Evolutionary conservation across 2,797 vertebrate species (phyloP), one percentile per base, ranked within the genome.

Genomic region (Enteromius paludinosus): DNA sequence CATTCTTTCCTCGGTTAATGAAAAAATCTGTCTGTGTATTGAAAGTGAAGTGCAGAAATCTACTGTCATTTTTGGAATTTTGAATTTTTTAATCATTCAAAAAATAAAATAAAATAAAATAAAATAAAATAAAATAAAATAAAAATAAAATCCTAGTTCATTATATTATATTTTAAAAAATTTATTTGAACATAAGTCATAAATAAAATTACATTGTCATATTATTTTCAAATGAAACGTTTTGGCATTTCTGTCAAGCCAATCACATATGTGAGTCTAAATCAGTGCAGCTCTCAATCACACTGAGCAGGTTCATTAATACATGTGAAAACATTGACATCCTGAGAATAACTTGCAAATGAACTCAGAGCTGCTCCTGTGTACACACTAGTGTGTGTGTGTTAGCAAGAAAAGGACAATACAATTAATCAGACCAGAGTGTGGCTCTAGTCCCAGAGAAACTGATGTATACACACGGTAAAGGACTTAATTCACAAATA

Each of bases 401-500:
- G 43, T 78, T 83, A 35, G 30, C 12, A 28, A 25, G 23, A 83
- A 70, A 84, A 78, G n/a, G 68, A 68, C 82, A 82, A 85, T 54
- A 82, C 86, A 70, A 94, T 95, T 93, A 93, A 93, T 95, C 90
- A 93, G 84, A 82, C 66, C 83, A 87, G 87, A 84, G 84, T 64
- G 86, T 49, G 80, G 77, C 81, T 56, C 83, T 88, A 70, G 74
- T 79, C 76, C 79, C 81, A 81, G 82, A 90, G 88, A 94, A 94
- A 93, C 90, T 83, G 90, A 93, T 92, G 90, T 88, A 92, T 90
- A 89, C 88, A 90, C 62, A 92, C 93, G 87, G 90, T 92, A 93
- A 92, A 94, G 92, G 90, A 92, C 87, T 92, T 93, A 91, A 93
- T 93, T 94, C 86, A 93, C 89, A 90, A 95, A 94, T 95, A 93